Percentiles rank a stretch among this genome's conserved stretches.
These are phyloP conservation scores for Leontopithecus rosalia DNA, from an alignment of 2,797 vertebrate genomes.

Conservation along the genomic window DNA sequence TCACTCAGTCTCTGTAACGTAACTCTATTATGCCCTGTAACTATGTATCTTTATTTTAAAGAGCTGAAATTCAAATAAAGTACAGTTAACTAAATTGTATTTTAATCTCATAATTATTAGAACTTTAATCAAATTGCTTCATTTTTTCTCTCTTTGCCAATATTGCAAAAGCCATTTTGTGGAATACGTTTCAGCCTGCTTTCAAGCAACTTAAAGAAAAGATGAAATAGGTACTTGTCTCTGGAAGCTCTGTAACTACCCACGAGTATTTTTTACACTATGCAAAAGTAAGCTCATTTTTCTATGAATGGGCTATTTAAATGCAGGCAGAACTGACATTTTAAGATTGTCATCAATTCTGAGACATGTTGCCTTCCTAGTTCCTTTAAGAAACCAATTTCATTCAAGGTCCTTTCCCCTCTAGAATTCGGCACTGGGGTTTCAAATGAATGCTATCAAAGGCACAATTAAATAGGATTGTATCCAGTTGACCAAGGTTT, in stretches of 20 bases:
- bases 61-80: conserved; percentile 8
- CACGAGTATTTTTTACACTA: conserved; percentile 73
- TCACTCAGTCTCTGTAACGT: conserved; percentile 36
- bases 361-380: conserved; percentile 24
- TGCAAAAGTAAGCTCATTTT: conserved; percentile 75
- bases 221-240: conserved; percentile 66
- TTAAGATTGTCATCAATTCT: conserved; percentile 79
- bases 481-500: conserved; percentile 81
- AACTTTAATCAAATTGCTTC: conserved; percentile 52
- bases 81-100: conserved; percentile 32
- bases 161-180: conserved; percentile 37
- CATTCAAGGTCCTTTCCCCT: conserved; percentile 66
- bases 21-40: background rate
- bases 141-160: conserved; percentile 21
- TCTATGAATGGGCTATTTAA: conserved; percentile 76
- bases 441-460: conserved; percentile 81
- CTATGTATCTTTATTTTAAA: conserved; percentile 51
- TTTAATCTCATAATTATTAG: conserved; percentile 43
- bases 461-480: conserved; percentile 79
- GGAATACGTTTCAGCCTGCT: conserved; percentile 55
- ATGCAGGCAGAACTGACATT: conserved; percentile 72
- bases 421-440: conserved; percentile 66
- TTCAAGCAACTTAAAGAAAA: conserved; percentile 57
- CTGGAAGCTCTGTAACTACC: conserved; percentile 72
- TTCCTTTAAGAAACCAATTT: conserved; percentile 81